Conservation (phyloP, 1,140 invertebrate genomes). For the Cherax destructor region DNA sequence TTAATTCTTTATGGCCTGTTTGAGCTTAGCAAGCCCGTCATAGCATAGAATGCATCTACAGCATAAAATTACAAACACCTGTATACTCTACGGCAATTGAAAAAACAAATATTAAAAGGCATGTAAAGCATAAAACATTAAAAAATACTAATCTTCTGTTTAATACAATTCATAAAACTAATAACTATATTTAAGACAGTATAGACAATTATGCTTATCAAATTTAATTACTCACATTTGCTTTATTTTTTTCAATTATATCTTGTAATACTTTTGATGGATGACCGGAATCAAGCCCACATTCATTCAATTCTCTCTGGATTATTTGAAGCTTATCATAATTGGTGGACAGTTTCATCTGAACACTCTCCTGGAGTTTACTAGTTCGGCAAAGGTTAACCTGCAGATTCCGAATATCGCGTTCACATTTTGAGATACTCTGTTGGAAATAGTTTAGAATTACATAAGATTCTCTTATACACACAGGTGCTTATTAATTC, state of each 20-base stretch:
- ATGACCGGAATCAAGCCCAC: not conserved
- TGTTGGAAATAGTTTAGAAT: not conserved
- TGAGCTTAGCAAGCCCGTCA: too few relatives aligned
- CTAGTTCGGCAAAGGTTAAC: not conserved
- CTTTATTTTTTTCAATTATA: slow-evolving; percentile 33
- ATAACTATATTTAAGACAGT: not conserved
- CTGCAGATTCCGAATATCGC: slow-evolving; percentile 20
- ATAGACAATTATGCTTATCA: not conserved
- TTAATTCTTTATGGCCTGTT: too few relatives aligned
- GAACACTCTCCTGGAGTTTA: not conserved
- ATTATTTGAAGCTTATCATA: not conserved
- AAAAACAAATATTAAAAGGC: too few relatives aligned
- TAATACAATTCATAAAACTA: not conserved
- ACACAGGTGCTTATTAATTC: not conserved
- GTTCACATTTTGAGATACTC: slow-evolving; percentile 46
- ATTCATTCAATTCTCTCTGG: slow-evolving; percentile 13
- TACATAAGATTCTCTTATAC: not conserved
- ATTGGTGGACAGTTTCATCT: slow-evolving; percentile 8
- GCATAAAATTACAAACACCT: too few relatives aligned
- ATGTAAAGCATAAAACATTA: too few relatives aligned
- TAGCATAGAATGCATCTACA: too few relatives aligned
- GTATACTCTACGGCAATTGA: too few relatives aligned
- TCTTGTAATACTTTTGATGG: slow-evolving; percentile 3
- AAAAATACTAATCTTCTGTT: not conserved
- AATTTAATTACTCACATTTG: slow-evolving; percentile 14